Evolutionary conservation across 53 echinoderm and acorn worm species (phyloP).

Genomic region (Henricia sp.): DNA sequence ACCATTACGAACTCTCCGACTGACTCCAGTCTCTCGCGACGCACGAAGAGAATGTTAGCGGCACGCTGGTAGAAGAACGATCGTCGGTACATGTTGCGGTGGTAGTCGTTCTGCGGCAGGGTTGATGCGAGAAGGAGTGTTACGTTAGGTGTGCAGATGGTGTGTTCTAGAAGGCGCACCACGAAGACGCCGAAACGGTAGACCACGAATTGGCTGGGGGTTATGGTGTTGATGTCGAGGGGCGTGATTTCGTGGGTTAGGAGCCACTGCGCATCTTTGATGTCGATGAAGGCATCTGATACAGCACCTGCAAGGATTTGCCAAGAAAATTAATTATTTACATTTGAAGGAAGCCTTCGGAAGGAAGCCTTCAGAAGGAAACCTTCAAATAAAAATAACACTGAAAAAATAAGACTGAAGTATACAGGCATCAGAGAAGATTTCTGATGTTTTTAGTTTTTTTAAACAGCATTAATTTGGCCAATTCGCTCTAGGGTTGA

Average conservation of each 20-base stretch:
- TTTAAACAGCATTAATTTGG: too few relatives aligned
- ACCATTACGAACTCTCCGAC: slow-evolving; percentile 98
- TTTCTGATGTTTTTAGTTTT: too few relatives aligned
- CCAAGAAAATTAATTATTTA: too few relatives aligned
- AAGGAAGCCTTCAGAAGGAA: too few relatives aligned
- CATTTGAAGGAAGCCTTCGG: too few relatives aligned
- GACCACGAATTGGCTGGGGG: slow-evolving; percentile 93
- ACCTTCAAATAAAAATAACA: too few relatives aligned
- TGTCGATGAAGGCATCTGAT: slow-evolving; percentile 91
- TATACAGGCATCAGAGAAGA: too few relatives aligned
- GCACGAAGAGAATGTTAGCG: slow-evolving; percentile 86
- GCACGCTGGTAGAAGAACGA: slow-evolving; percentile 99
- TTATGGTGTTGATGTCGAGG: slow-evolving; percentile 94
- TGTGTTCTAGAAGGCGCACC: slow-evolving; percentile 77
- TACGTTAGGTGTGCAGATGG: slow-evolving; percentile 85
- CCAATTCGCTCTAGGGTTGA: too few relatives aligned
- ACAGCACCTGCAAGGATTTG: slow-evolving; percentile 86
- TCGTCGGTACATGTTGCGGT: slow-evolving; percentile 95
- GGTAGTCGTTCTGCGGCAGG: slow-evolving; percentile 94
- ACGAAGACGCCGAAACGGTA: slow-evolving; percentile 99
- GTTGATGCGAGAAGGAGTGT: slow-evolving; percentile 89
- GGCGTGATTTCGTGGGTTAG: slow-evolving; percentile 82
- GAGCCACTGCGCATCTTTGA: slow-evolving; percentile 99
- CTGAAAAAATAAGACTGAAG: too few relatives aligned
- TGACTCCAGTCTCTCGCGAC: slow-evolving; percentile 91